These are phyloP conservation scores for Ischnura elegans DNA, from an alignment of 2,888 invertebrate genomes.

Conservation along the genomic window DNA sequence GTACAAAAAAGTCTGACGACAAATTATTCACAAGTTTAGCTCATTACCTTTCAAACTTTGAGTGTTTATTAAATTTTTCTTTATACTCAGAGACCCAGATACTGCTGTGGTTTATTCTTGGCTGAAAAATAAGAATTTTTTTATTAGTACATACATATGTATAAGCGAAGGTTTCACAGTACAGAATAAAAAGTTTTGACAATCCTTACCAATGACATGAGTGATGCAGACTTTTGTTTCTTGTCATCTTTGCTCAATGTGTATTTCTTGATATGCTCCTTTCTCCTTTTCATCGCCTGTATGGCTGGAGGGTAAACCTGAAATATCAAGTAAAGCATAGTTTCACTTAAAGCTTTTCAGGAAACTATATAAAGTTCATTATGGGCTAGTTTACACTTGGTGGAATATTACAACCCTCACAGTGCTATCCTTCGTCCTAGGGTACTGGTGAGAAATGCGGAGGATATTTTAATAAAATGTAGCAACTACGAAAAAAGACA, in stretches of 20 bases:
- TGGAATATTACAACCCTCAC: too few species aligned
- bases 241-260: conserved; percentile 68
- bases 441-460: too few species aligned
- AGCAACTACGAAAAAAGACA: too few species aligned
- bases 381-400: too few species aligned
- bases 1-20: background rate
- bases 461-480: too few species aligned
- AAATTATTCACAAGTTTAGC: background rate
- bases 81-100: conserved; percentile 72
- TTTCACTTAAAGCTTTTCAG: too few species aligned
- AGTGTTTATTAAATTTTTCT: conserved; percentile 69
- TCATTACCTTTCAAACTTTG: conserved; percentile 35
- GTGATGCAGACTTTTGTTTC: conserved; percentile 48
- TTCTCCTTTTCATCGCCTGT: conserved; percentile 68
- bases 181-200: background rate
- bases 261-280: conserved; percentile 69
- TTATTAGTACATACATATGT: background rate
- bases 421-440: too few species aligned
- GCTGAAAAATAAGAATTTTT: conserved; percentile 55
- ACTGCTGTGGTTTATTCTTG: conserved; percentile 70
- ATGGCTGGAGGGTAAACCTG: conserved; percentile 70
- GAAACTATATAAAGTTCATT: too few species aligned
- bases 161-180: background rate
- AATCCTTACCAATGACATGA: conserved; percentile 26
- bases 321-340: background rate